Evolutionary conservation across 2,888 invertebrate species (phyloP), one percentile per base, ranked within the genome.

Genomic region (Silvanus unidentatus): DNA sequence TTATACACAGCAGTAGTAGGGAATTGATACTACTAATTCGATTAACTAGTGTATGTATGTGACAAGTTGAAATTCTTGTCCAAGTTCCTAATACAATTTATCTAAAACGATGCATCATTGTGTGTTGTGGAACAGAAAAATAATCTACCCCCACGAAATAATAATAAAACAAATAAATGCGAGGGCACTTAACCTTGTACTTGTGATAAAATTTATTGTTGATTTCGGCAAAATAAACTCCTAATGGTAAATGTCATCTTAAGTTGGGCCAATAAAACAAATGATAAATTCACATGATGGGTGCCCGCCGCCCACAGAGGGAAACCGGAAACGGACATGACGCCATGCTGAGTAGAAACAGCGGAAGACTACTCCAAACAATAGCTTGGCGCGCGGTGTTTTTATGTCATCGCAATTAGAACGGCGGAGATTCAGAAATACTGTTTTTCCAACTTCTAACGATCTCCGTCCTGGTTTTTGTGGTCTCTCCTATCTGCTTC

Each of bases 301-400:
- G 22, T 22, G 22, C 8, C 22, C 22, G 22, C 22, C 22, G 22
- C 22, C 22, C 22, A 22, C 46, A 43, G 56, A 51, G 59, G 56
- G 55, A 52, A 52, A 50, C 64, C 62, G 72, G 72, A 72, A 72
- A 68, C 71, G 71, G 72, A 72, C 72, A 72, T 71, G 71, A 72
- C 72, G 72, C 71, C 72, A 71, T 69, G 70, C 70, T 66, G 71
- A 70, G 71, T 67, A 66, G 69, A 69, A 70, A 70, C 69, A 68
- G 69, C 72, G 72, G 72, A 72, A 71, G 71, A 69, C 65, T 71
- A 68, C 71, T 70, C 68, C 68, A 71, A 68, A 71, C 70, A 71
- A 71, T 70, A 60, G 71, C 63, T 55, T 58, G 63, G 64, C 62
- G 64, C 64, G 63, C 66, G 57, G 58, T 61, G 66, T 70, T 71